Base-by-base conservation (phyloP, 1,140 invertebrate genomes). In the Eufriesea mexicana region DNA sequence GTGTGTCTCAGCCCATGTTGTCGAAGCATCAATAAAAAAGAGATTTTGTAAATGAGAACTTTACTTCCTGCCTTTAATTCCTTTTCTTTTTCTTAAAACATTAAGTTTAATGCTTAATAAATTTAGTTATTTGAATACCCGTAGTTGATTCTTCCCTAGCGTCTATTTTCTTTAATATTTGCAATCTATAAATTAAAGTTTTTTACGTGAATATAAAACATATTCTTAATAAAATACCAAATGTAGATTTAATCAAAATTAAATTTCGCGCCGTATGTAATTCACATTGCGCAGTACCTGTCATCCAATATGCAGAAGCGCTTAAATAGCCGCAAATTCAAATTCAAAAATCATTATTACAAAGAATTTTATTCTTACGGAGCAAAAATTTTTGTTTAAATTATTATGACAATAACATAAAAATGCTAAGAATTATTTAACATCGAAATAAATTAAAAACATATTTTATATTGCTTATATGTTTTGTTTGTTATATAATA, bases 1-100 rank as follows among this genome's bases (percentile, higher is more conserved):
- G 89, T 91, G 88, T 90, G 88, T 90, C 87, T 90, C 86, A 86
- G 86, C 84, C 79, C 89, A 90, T 89, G 88, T 90, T 91, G 89
- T 91, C 88, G 75, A 91, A 90, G 83, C 84, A 90, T 90, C 84
- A 90, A 91, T 91, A 91, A 91, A 90, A 86, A 86, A 77, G 86
- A 90, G 77, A 84, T 90, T 90, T 90, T 90, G 84, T 90, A 90
- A 90, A 89, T 49, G 70, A 70, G 54, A 78, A 62, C 42, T 49
- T 54, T 47, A 47, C n/a, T 28, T 76, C 28, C 49, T 35, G 28
- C 47, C 35, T 71, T 67, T 49, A 14, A 45, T 2, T 18, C 23
- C 16, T 51, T 9, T 5, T 70, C 9, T 25, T 47, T n/a, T 12
- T 9, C 35, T 42, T 62, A 62, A 18, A 28, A 62, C 28, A 62